Conservation (phyloP, 37 sponge, comb jelly and placozoan genomes). For the Dysidea cf. avara region DNA sequence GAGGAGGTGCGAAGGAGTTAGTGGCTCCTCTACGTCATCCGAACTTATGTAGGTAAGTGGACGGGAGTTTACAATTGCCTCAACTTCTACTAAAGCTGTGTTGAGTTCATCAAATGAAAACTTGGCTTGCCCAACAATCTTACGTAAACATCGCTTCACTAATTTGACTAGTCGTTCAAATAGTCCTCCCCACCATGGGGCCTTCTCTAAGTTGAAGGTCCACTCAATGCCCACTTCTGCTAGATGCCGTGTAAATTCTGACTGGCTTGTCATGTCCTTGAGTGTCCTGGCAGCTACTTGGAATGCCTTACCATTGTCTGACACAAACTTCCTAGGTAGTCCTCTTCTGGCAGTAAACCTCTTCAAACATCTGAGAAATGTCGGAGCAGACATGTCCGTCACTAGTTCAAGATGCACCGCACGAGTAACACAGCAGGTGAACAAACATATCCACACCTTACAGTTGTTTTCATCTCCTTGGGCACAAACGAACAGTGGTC, state of each 20-base stretch:
- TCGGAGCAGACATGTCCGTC: conserved; percentile 1
- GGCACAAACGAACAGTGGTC: neutral
- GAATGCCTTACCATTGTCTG: conserved; percentile 48
- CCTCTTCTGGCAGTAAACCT: conserved; percentile 57
- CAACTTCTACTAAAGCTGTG: conserved; percentile 25
- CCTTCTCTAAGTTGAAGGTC: conserved; percentile 26
- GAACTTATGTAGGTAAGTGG: conserved; percentile 44
- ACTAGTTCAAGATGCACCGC: conserved; percentile 37
- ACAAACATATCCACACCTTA: conserved; percentile 24
- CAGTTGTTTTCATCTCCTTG: neutral
- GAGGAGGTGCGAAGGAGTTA: conserved; percentile 39
- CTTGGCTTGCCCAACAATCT: conserved; percentile 24
- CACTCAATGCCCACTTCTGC: conserved; percentile 16
- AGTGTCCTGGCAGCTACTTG: conserved; percentile 34
- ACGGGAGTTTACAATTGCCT: conserved; percentile 30
- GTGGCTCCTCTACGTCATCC: conserved; percentile 32
- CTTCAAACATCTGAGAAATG: conserved; percentile 41
- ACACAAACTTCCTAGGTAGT: conserved; percentile 29
- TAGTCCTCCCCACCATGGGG: conserved; percentile 35
- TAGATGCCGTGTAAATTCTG: no score
- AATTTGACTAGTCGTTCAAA: conserved; percentile 32
- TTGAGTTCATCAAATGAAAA: conserved; percentile 34
- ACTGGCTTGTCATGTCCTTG: no score
- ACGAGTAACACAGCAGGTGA: conserved; percentile 20
- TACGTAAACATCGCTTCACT: conserved; percentile 24